These are phyloP conservation scores for Anarrhichthys ocellatus DNA, from an alignment of 2,113 vertebrate species.

Conservation along the genomic window DNA sequence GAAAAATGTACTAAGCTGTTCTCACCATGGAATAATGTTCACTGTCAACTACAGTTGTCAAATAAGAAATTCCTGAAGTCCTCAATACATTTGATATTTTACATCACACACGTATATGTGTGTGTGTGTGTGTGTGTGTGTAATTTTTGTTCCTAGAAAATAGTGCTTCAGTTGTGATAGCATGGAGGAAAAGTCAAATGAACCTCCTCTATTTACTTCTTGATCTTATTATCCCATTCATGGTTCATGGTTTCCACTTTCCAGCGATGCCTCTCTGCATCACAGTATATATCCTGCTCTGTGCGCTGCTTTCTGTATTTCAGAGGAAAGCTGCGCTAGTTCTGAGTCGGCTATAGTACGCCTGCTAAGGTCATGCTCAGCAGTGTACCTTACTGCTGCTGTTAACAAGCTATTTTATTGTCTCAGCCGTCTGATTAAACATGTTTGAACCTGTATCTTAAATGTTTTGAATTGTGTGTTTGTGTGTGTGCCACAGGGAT, in stretches of 20 bases:
- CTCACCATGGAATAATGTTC: background rate
- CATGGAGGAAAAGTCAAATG: background rate
- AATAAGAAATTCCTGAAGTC: background rate
- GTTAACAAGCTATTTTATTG: background rate
- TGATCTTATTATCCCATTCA: background rate
- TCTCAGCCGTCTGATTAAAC: background rate
- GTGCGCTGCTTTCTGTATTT: background rate
- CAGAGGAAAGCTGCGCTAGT: background rate
- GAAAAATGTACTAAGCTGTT: background rate
- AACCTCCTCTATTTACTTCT: background rate
- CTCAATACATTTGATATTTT: background rate
- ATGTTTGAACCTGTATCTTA: background rate
- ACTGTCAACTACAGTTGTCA: background rate
- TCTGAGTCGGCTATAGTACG: background rate
- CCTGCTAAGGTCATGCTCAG: background rate
- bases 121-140: too few relatives aligned
- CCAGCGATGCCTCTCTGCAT: background rate
- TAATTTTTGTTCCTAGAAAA: background rate
- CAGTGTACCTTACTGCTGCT: background rate
- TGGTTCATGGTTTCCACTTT: background rate
- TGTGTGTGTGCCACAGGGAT: slow-evolving; percentile 71
- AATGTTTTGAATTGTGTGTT: background rate
- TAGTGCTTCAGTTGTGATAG: background rate
- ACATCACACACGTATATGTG: background rate
- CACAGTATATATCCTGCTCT: background rate